phyloP scores from a whole-genome alignment of 2,888 invertebrate genomes.

The Branchinecta sandiegonensis region DNA sequence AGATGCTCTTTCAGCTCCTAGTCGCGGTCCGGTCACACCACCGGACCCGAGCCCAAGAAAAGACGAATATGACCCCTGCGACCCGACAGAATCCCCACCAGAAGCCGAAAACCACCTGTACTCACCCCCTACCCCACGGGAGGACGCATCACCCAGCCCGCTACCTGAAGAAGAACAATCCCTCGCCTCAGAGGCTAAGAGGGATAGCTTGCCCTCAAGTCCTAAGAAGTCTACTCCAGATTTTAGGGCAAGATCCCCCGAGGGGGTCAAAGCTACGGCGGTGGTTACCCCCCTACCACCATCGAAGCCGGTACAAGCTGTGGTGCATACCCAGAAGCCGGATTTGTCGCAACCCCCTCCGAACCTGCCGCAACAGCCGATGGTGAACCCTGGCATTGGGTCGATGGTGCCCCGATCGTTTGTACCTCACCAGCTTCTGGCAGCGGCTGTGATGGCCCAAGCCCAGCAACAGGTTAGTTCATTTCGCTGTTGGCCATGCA shows the following conservation, averaged over 20 bases:
- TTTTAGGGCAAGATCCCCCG: background rate
- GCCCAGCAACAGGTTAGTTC: conserved; percentile 7
- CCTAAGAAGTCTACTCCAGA: background rate
- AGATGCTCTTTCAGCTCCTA: background rate
- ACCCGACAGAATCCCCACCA: conserved; percentile 5
- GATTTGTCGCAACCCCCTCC: conserved; percentile 14
- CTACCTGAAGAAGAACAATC: background rate
- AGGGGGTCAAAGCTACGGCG: conserved; percentile 9
- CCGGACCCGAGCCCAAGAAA: background rate
- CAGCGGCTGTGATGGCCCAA: conserved; percentile 13
- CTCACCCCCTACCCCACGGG: background rate
- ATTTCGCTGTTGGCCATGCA: background rate
- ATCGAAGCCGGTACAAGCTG: background rate
- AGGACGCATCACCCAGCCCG: background rate
- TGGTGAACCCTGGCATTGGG: background rate
- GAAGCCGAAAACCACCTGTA: background rate
- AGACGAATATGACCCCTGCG: background rate
- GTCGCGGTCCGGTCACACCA: conserved; percentile 9
- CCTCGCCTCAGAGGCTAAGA: background rate
- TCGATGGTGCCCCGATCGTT: conserved; percentile 15
- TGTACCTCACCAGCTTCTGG: conserved; percentile 7
- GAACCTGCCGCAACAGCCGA: background rate
- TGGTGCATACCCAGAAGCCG: background rate
- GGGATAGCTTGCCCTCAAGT: background rate
- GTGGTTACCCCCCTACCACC: conserved; percentile 12